Evolutionary conservation across 2,797 vertebrate genomes (phyloP), one percentile per base, ranked within the genome.

Genomic region (Peromyscus melanophrys): DNA sequence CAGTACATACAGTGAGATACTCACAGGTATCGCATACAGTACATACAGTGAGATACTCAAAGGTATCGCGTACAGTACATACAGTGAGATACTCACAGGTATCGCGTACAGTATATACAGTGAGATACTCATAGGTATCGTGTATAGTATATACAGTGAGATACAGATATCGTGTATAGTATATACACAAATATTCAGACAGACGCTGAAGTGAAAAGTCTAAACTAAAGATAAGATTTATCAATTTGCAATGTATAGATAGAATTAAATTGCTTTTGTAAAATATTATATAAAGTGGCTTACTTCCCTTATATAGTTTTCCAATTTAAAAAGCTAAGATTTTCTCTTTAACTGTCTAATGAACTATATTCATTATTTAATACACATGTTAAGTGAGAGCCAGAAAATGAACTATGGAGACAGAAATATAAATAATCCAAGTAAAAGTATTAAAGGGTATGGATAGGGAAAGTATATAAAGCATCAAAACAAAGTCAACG

Each of bases 301-400:
- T 89, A 8, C 78, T 90, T 96, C 69, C 40, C 40, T 73, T 19
- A 77, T 23, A 3, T 52, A 82, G 29, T 94, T 88, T 88, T 73
- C 40, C 29, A 84, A 82, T 63, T 87, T 95, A 90, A 96, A 96
- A 92, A 61, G 63, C 2, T 82, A 16, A 37, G 21, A 90, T 90
- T 87, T 76, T 40, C 65, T 92, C 46, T 21, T 21, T 40, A 19
- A 43, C 31, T 95, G 61, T 82, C 63, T 92, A 82, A 31, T 78
- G 27, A 95, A 78, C 7, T 6, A 27, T 52, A 85, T 34, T 69
- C 19, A 52, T 69, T 86, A 69, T 86, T 78, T 80, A 96, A 73
- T 59, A 69, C 10, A 43, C 31, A 90, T 10, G 12, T 89, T 65
- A 94, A 95, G 96, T 23, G 43, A 6, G 55, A 96, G 71, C 4